Conservation (phyloP, 2,797 vertebrate species). For the Tiaroga cobitis region DNA sequence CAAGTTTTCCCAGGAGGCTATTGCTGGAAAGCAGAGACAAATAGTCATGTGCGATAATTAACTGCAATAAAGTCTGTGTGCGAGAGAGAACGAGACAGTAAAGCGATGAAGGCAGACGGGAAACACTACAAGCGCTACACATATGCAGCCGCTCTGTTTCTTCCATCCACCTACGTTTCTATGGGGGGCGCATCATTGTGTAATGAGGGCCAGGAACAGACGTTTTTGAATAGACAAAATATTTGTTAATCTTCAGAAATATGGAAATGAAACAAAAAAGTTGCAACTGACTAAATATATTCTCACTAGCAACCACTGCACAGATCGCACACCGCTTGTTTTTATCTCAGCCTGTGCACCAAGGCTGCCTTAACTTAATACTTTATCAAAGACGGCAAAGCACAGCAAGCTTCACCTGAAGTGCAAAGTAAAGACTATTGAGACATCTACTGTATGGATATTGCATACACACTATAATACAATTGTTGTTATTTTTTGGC, state of each 20-base stretch:
- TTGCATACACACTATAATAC: neutral
- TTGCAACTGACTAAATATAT: conserved; percentile 24
- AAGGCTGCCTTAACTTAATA: conserved; percentile 10
- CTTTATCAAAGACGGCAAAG: conserved; percentile 27
- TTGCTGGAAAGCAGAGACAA: conserved; percentile 14
- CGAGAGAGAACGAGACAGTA: neutral
- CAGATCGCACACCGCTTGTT: neutral
- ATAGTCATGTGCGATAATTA: conserved; percentile 34
- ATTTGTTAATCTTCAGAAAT: conserved; percentile 45
- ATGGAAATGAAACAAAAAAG: conserved; percentile 28
- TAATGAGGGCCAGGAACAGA: conserved; percentile 35
- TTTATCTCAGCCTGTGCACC: neutral
- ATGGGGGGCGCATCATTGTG: conserved; percentile 4
- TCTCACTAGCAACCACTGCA: conserved; percentile 1
- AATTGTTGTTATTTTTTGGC: neutral
- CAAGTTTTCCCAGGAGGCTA: conserved; percentile 10
- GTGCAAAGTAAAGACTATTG: neutral
- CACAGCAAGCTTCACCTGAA: neutral
- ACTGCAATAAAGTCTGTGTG: conserved; percentile 13
- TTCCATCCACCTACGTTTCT: conserved; percentile 35
- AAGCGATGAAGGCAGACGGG: conserved; percentile 19
- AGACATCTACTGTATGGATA: neutral
- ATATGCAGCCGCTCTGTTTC: neutral
- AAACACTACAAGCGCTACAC: conserved; percentile 19
- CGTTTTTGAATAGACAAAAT: conserved; percentile 10